Percentiles rank a stretch among this genome's conserved stretches.
Conservation (phyloP, 1,140 invertebrate species). For the Chelonus insularis region DNA sequence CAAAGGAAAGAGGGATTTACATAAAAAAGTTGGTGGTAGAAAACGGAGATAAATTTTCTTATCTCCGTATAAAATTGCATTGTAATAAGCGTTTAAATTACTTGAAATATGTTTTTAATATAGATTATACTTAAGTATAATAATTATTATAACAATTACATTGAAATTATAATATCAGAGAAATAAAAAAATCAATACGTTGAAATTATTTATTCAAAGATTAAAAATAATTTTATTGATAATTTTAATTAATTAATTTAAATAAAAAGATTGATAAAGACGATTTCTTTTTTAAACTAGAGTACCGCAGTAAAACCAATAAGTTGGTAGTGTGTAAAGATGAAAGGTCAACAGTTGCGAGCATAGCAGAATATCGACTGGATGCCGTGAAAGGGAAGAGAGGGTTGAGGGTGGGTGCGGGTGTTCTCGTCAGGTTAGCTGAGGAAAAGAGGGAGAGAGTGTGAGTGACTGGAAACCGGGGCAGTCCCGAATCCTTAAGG, state of each 20-base stretch:
- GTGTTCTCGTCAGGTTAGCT: not conserved
- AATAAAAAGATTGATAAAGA: too few species aligned
- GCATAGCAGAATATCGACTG: slow-evolving; percentile 14
- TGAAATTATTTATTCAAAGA: too few species aligned
- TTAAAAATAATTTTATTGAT: too few species aligned
- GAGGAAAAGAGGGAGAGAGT: not conserved
- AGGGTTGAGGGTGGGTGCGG: not conserved
- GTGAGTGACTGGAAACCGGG: slow-evolving; percentile 6
- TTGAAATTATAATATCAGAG: too few species aligned
- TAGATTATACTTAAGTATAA: too few species aligned
- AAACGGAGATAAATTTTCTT: slow-evolving; percentile 60
- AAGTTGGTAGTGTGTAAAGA: slow-evolving; percentile 14
- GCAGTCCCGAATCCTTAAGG: slow-evolving; percentile 1
- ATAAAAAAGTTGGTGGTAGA: slow-evolving; percentile 63
- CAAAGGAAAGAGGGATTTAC: slow-evolving; percentile 66
- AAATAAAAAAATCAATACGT: too few species aligned
- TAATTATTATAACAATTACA: too few species aligned
- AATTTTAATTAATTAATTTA: too few species aligned
- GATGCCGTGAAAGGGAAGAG: not conserved
- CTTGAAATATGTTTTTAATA: too few species aligned
- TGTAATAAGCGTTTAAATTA: too few species aligned
- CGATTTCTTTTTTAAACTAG: too few species aligned
- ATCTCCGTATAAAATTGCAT: too few species aligned
- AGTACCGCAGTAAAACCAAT: not conserved
- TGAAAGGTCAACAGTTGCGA: slow-evolving; percentile 12